Evolutionary conservation across 2,888 invertebrate genomes (phyloP).

Genomic region (Odontocerum albicorne): DNA sequence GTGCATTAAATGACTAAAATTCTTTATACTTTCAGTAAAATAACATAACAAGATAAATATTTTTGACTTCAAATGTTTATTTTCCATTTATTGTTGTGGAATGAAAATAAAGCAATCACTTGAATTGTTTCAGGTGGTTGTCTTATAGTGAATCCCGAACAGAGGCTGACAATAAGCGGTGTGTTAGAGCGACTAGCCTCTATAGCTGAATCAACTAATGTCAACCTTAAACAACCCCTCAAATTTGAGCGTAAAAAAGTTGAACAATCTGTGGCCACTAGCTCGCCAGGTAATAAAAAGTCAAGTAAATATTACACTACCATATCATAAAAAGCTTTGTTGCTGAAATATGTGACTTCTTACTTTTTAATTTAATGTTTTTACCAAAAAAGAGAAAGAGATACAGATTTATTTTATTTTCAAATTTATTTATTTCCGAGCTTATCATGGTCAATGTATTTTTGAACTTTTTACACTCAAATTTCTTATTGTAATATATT

Average conservation of each 20-base stretch:
- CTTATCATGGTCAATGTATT: constrained; percentile 60
- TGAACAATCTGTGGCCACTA: constrained; percentile 64
- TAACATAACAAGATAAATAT: too few species aligned
- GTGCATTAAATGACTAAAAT: too few species aligned
- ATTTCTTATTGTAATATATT: too few species aligned
- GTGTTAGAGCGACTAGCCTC: constrained; percentile 85
- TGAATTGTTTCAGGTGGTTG: constrained; percentile 63
- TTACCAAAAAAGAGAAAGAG: constrained; percentile 9
- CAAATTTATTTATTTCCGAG: constrained; percentile 52
- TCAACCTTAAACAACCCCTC: constrained; percentile 80
- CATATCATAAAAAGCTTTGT: constrained; percentile 50
- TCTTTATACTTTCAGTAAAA: too few species aligned
- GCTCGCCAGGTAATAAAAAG: constrained; percentile 64
- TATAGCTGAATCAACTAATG: constrained; percentile 82
- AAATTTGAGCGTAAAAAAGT: constrained; percentile 66
- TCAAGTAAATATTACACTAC: constrained; percentile 64
- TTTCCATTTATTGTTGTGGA: background rate
- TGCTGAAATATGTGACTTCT: constrained; percentile 11
- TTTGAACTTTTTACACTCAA: constrained; percentile 63
- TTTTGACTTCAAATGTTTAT: too few species aligned
- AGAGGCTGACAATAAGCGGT: constrained; percentile 76
- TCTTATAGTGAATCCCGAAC: constrained; percentile 78
- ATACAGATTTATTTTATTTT: constrained; percentile 13
- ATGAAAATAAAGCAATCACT: constrained; percentile 13
- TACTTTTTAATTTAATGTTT: constrained; percentile 4